Percentiles rank a stretch among this genome's conserved stretches.
Evolutionary conservation across 2,113 vertebrate species (phyloP).

Genomic region (Salminus brasiliensis): DNA sequence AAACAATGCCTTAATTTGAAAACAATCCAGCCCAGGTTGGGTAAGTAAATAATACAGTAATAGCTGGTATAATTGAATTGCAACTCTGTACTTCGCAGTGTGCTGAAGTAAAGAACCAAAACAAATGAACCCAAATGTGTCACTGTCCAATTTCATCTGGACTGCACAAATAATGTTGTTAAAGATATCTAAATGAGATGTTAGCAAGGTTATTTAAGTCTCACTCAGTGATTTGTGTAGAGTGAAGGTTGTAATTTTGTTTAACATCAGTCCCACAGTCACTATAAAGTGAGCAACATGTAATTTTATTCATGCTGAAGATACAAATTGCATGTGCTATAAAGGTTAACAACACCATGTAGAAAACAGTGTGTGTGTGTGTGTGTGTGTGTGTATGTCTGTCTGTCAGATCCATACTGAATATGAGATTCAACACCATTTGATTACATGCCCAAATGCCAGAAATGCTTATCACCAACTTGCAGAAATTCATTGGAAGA

Average conservation of each 20-base stretch:
- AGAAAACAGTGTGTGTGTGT: background rate
- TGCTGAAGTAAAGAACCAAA: no score
- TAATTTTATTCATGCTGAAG: background rate
- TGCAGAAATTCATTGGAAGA: background rate
- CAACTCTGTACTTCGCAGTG: no score
- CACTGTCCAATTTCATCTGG: no score
- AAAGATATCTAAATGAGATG: background rate
- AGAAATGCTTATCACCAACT: background rate
- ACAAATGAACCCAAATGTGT: no score
- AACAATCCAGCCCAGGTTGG: no score
- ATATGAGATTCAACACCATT: background rate
- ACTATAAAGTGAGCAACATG: background rate
- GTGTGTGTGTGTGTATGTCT: background rate
- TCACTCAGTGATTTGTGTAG: background rate
- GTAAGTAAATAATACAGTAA: no score
- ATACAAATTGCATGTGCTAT: background rate
- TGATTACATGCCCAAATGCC: background rate
- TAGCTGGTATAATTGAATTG: no score
- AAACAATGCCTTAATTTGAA: no score
- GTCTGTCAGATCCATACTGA: background rate
- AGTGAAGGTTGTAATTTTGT: background rate
- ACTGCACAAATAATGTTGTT: no score
- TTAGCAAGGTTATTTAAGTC: background rate
- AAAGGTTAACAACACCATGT: background rate
- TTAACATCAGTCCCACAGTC: background rate